Base-by-base conservation (phyloP, 2,888 invertebrate genomes). In the Chesias legatella region DNA sequence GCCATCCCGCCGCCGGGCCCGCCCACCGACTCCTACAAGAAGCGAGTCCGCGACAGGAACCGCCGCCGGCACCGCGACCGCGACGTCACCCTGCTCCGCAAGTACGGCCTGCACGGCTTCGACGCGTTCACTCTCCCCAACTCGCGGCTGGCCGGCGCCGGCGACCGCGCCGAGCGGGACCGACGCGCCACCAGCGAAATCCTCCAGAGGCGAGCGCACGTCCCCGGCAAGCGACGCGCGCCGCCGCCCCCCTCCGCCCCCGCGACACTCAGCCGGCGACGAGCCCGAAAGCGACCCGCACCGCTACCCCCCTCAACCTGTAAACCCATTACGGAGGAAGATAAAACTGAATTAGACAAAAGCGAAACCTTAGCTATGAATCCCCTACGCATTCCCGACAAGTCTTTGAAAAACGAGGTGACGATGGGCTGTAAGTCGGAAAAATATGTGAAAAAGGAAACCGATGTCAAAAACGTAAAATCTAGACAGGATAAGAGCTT, bases 201-300 rank as follows among this genome's bases (percentile, higher is more conserved):
- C 11, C 89, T 89, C 50, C 90, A 89, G 45, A 89, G 90, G 30
- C 90, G 90, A 51, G 88, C 91, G 3, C 93, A 94, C 79, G 94
- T 94, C 0, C 93, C 93, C 53, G 94, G 94, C 11, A 94, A 94
- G 70, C 79, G 94, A 33, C 91, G 90, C 62, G 94, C 94, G 0
- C 94, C 94, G 0, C 90, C 89, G 51, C 94, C 94, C 3, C 94
- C 94, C 0, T 67, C 60, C n/a, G 52, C 52, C 3, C 61, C 60
- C 61, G 78, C 47, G 20, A 58, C 57, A 6, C 43, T 60, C 24
- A 43, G 49, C 11, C 50, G 62, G 2, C 64, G 63, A 13, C 66
- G 68, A 34, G 65, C 67, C 29, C 67, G 79, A 60, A 90, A 90
- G 57, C 75, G 90, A 48, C 90, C 80, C 9, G 91, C 91, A 1